Base-by-base conservation (phyloP, 2,113 vertebrate species). In the Pungitius pungitius region DNA sequence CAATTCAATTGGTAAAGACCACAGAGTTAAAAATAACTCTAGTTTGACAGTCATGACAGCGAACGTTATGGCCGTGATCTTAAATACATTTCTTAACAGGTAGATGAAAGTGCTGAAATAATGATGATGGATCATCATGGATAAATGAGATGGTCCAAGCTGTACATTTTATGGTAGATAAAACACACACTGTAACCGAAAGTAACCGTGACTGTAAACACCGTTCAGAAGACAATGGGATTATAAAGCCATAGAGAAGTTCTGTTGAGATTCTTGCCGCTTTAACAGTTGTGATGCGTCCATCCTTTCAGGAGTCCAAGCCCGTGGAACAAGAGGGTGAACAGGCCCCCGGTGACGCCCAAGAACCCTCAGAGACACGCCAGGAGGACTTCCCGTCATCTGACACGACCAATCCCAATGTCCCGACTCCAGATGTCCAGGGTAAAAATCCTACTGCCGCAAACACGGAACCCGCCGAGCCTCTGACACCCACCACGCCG, bases 281-380 rank as follows among this genome's bases (percentile, higher is more conserved):
- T 54, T 70, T 84, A 72, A 85, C 26, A 63, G 47, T 17, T 85
- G 61, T 73, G 42, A 5, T 56, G 40, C 37, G 11, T 85, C 45
- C 20, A 51, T 77, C 49, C 15, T 24, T 80, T 39, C 26, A 93
- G 92, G 91, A 92, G 74, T 82, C 85, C 71, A 92, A 91, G 45
- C 73, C 62, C 1, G 73, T 80, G 69, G 90, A 91, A 39, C 89
- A 81, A 33, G 87, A 88, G 17, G 77, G 49, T 1, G 87, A 87
- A 51, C 84, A 63, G 39, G 45, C 49, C 4, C 56, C 24, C 13
- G 61, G 20, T 42, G 85, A 87, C 20, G 74, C 24, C 26, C 88
- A 55, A 20, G 79, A 81, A 13, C 64, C 81, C 27, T 49, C 74
- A 11, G 83, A 77, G 43, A 65, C 65, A 13, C 87, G 66, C 20